A percentile compares a stretch with the other conserved stretches of the same genome.
phyloP scores from a whole-genome alignment of 1,140 invertebrate genomes.

The Subanguina moxae region DNA sequence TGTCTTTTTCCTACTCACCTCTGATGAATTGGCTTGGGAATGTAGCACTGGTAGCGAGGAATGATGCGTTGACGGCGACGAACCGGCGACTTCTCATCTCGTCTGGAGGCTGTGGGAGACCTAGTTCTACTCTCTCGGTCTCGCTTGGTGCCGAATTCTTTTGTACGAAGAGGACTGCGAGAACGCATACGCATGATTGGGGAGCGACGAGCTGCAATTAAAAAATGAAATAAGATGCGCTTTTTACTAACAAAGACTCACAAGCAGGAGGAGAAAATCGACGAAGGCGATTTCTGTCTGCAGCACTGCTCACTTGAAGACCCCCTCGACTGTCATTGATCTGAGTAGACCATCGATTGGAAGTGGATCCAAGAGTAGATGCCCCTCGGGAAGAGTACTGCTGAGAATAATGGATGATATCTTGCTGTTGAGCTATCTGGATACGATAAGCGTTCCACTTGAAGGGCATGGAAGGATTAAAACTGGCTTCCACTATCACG shows the following conservation, averaged over 20 bases:
- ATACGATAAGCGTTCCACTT: slow-evolving; percentile 95
- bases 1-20: no score
- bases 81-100: slow-evolving; percentile 61
- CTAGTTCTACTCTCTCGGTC: slow-evolving; percentile 58
- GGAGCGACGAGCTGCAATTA: no score
- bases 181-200: no score
- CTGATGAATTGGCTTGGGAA: slow-evolving; percentile 68
- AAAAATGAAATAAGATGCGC: no score
- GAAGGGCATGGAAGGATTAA: slow-evolving; percentile 89
- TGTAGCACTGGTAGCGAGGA: slow-evolving; percentile 81
- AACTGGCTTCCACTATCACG: slow-evolving; percentile 87
- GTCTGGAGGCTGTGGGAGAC: slow-evolving; percentile 43
- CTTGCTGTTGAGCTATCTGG: not conserved
- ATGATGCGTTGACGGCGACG: slow-evolving; percentile 67
- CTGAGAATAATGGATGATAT: not conserved
- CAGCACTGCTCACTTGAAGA: slow-evolving; percentile 8
- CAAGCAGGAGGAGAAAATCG: not conserved
- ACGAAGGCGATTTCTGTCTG: not conserved
- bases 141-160: slow-evolving; percentile 47
- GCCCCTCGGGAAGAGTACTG: not conserved
- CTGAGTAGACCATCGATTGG: not conserved
- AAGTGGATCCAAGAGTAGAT: not conserved
- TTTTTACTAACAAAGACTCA: not conserved
- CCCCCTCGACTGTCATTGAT: not conserved
- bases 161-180: slow-evolving; percentile 15